phyloP scores from a whole-genome alignment of 2,797 vertebrate species.

The Astyanax mexicanus region DNA sequence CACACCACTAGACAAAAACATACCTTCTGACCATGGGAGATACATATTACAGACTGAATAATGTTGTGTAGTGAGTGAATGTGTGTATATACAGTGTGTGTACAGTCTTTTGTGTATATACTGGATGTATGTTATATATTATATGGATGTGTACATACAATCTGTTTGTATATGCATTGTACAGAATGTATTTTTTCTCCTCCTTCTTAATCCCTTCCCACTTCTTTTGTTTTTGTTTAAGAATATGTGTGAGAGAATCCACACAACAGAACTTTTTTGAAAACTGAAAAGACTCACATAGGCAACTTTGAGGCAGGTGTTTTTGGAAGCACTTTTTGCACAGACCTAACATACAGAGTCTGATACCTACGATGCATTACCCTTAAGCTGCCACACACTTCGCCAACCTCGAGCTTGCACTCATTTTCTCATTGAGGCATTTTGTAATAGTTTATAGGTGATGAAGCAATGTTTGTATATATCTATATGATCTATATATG shows the following conservation, averaged over 20 bases:
- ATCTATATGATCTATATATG: slow-evolving; percentile 68
- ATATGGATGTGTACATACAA: slow-evolving; percentile 74
- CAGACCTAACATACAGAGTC: slow-evolving; percentile 71
- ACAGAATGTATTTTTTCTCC: slow-evolving; percentile 73
- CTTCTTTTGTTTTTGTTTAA: slow-evolving; percentile 69
- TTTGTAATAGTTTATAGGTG: slow-evolving; percentile 82
- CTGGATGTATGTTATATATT: slow-evolving; percentile 72
- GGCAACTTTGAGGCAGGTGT: slow-evolving; percentile 69
- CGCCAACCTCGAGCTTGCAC: slow-evolving; percentile 78
- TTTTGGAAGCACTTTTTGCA: slow-evolving; percentile 73
- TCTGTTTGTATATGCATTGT: slow-evolving; percentile 84
- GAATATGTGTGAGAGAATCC: slow-evolving; percentile 70
- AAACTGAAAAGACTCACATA: slow-evolving; percentile 67
- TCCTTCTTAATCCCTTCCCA: slow-evolving; percentile 60
- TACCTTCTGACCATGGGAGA: slow-evolving; percentile 65
- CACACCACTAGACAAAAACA: slow-evolving; percentile 63
- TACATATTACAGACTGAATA: slow-evolving; percentile 77
- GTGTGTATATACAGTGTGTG: slow-evolving; percentile 71
- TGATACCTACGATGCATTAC: slow-evolving; percentile 74
- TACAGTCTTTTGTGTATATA: slow-evolving; percentile 81
- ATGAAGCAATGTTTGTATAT: slow-evolving; percentile 85
- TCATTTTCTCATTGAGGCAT: slow-evolving; percentile 79
- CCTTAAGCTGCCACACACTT: slow-evolving; percentile 69
- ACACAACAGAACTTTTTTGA: slow-evolving; percentile 60
- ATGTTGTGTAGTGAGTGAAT: slow-evolving; percentile 77